Evolutionary conservation across 2,113 vertebrate genomes (phyloP).

Genomic region (Corythoichthys intestinalis): DNA sequence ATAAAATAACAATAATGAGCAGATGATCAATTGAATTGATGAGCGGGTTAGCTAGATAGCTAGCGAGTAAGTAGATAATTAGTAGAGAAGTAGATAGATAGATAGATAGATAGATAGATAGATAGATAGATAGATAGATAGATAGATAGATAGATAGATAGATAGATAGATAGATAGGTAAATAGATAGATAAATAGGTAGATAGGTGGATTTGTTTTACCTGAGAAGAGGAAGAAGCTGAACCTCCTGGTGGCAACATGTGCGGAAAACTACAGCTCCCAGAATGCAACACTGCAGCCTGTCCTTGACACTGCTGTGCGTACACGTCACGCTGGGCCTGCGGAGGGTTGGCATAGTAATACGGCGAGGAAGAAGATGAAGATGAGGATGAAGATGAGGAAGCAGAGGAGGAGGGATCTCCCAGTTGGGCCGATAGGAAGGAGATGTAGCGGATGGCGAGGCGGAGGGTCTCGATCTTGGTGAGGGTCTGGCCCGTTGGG

Average conservation of each 20-base stretch:
- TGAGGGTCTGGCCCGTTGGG: conserved; percentile 73
- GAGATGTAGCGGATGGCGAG: conserved; percentile 79
- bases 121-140: background rate
- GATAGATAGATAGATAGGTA: background rate
- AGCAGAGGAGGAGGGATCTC: conserved; percentile 49
- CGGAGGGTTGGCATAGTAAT: background rate
- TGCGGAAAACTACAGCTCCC: conserved; percentile 46
- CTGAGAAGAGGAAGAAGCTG: conserved; percentile 55
- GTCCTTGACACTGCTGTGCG: conserved; percentile 24
- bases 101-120: no score
- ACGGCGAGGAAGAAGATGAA: conserved; percentile 36
- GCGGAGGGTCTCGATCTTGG: conserved; percentile 78
- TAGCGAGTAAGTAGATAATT: no score
- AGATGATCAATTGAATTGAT: no score
- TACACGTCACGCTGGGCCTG: background rate
- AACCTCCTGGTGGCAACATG: background rate
- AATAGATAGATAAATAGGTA: background rate
- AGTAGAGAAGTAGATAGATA: no score
- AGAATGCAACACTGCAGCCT: conserved; percentile 38
- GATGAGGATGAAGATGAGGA: conserved; percentile 42
- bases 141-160: background rate
- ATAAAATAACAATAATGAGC: no score
- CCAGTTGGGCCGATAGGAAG: conserved; percentile 73
- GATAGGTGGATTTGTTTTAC: conserved; percentile 32
- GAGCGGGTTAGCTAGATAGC: no score